These are phyloP conservation scores for Amblyjoppa proteus DNA, from an alignment of 2,888 invertebrate species.

Conservation along the genomic window DNA sequence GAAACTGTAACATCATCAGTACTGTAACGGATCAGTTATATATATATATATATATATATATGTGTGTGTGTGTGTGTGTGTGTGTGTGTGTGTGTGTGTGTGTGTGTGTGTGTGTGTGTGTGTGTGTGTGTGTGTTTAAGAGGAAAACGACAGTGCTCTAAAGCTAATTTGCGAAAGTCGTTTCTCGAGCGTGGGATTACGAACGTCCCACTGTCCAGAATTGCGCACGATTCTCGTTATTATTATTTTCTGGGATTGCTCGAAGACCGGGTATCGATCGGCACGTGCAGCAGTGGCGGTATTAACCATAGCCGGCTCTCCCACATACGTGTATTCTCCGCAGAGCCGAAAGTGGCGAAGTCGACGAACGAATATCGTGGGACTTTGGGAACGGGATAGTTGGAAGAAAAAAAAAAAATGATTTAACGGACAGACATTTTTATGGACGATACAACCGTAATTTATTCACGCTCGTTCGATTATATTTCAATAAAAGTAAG, in stretches of 20 bases:
- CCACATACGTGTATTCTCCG: not conserved
- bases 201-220: slow-evolving; percentile 53
- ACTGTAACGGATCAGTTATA: no score
- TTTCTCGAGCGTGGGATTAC: slow-evolving; percentile 30
- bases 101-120: no score
- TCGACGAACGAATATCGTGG: not conserved
- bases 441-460: no score
- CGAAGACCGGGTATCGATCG: slow-evolving; percentile 61
- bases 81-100: no score
- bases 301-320: slow-evolving; percentile 32
- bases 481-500: no score
- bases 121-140: not conserved
- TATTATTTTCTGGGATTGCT: slow-evolving; percentile 60
- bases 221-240: slow-evolving; percentile 51
- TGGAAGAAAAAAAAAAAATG: not conserved
- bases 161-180: not conserved
- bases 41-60: not conserved
- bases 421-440: no score
- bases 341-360: not conserved
- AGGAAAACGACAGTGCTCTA: not conserved
- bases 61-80: not conserved
- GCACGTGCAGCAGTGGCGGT: slow-evolving; percentile 47
- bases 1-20: no score
- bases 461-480: no score
- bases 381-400: not conserved